Percentiles rank a stretch among this genome's conserved stretches.
These are phyloP conservation scores for Emys orbicularis DNA, from an alignment of 2,797 vertebrate species.

Conservation along the genomic window DNA sequence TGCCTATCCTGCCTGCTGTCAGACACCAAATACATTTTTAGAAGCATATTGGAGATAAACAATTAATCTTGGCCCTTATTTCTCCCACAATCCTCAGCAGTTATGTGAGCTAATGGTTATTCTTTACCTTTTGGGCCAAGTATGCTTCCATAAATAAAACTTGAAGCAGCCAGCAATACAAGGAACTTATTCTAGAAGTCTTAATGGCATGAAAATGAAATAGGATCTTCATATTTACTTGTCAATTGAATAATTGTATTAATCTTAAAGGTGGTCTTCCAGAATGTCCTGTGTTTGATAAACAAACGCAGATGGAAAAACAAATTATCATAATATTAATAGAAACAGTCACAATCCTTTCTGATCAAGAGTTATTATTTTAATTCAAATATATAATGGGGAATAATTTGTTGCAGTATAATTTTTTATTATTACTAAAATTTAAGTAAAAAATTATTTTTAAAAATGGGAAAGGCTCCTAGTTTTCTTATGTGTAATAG, in stretches of 20 bases:
- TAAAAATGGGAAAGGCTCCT: neutral
- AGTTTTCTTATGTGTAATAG: slow-evolving; percentile 5
- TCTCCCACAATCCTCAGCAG: neutral
- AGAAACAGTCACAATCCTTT: slow-evolving; percentile 16
- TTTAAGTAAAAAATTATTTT: slow-evolving; percentile 23
- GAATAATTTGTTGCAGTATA: slow-evolving; percentile 46
- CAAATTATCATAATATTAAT: slow-evolving; percentile 52
- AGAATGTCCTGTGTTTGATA: slow-evolving; percentile 32
- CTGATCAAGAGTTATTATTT: slow-evolving; percentile 34
- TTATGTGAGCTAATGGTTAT: slow-evolving; percentile 63
- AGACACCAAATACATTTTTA: slow-evolving; percentile 55
- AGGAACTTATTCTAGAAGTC: neutral
- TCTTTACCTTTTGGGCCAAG: slow-evolving; percentile 68
- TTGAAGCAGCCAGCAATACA: slow-evolving; percentile 23
- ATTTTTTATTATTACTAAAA: slow-evolving; percentile 55
- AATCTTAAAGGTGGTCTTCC: slow-evolving; percentile 42
- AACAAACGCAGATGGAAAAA: slow-evolving; percentile 59
- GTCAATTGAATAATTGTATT: slow-evolving; percentile 43
- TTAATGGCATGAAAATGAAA: slow-evolving; percentile 26
- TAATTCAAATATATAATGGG: slow-evolving; percentile 30
- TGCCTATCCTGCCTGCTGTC: slow-evolving; percentile 23
- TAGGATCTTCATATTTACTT: slow-evolving; percentile 41
- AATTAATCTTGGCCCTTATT: slow-evolving; percentile 15
- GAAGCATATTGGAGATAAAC: slow-evolving; percentile 59
- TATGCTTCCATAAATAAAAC: slow-evolving; percentile 61